phyloP scores from a whole-genome alignment of 2,888 invertebrate genomes.

The Teinopalpus imperialis region DNA sequence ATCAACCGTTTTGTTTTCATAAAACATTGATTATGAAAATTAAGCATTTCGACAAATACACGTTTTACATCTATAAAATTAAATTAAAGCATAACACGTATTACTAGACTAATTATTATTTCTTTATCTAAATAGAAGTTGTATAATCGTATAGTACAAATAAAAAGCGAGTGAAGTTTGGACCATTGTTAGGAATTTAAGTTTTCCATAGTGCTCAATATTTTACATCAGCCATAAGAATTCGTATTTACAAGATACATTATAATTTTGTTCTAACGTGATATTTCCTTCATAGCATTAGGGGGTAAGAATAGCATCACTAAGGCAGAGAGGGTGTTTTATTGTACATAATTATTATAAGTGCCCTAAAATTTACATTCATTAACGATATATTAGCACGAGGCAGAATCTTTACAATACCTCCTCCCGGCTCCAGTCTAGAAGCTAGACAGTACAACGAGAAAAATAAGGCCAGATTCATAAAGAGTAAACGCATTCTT shows the following conservation, averaged over 20 bases:
- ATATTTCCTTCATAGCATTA: slow-evolving; percentile 64
- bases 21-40: slow-evolving; percentile 78
- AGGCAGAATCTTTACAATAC: slow-evolving; percentile 42
- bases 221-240: slow-evolving; percentile 69
- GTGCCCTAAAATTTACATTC: slow-evolving; percentile 55
- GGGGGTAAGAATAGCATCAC: slow-evolving; percentile 74
- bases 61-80: slow-evolving; percentile 71
- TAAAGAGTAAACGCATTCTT: slow-evolving; percentile 49
- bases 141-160: slow-evolving; percentile 79
- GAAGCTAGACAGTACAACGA: slow-evolving; percentile 48
- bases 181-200: slow-evolving; percentile 80
- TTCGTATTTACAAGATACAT: slow-evolving; percentile 73
- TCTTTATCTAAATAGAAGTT: slow-evolving; percentile 76
- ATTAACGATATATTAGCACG: slow-evolving; percentile 50
- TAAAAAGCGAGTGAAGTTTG: slow-evolving; percentile 80
- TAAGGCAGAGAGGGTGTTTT: slow-evolving; percentile 79
- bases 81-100: slow-evolving; percentile 76
- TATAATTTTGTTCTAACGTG: slow-evolving; percentile 62
- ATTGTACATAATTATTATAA: slow-evolving; percentile 72
- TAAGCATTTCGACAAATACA: slow-evolving; percentile 79
- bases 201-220: slow-evolving; percentile 76
- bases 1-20: slow-evolving; percentile 71
- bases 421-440: slow-evolving; percentile 44
- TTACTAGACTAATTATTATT: slow-evolving; percentile 63
- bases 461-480: slow-evolving; percentile 52